Evolutionary conservation across 2,797 vertebrate species (phyloP), one percentile per base, ranked within the genome.

Genomic region (Bradypodion pumilum): DNA sequence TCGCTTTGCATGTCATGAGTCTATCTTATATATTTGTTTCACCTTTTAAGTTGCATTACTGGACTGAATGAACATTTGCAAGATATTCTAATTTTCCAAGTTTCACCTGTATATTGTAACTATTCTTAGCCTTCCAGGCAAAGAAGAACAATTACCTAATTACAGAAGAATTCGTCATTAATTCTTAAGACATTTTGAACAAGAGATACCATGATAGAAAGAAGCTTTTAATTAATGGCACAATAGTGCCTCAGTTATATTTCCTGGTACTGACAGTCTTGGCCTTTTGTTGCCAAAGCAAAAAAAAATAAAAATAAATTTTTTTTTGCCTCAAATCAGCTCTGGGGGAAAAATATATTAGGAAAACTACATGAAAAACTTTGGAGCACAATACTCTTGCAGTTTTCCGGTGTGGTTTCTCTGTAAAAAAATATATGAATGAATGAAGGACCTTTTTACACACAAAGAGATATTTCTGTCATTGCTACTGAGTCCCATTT

Each of bases 221-320:
- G 16, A 73, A 77, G 40, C 68, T 84, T 83, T 62, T 68, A 84
- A 84, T n/a, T 78, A 15, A 84, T 60, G n/a, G 40, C 56, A 46
- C 37, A 19, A 35, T 29, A 16, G 5, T 1, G 46, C 40, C 16
- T 12, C 42, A 65, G n/a, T 12, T 35, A 7, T 32, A 6, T 7
- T 70, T n/a, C 8, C 74, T 23, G 40, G 16, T 68, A 6, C 49
- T 2, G 13, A 74, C 5, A 66, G 35, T 35, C 35, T 56, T 68
- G 3, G 6, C 3, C 2, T 52, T 74, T 74, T 49, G 23, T 56
- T 68, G 16, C 2, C 15, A 49, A 15, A 25, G 13, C 42, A 25
- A 46, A n/a, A 25, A 46, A n/a, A n/a, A 32, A 66, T 13, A 32
- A 75, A 75, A 75, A 52, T n/a, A n/a, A n/a, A n/a, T n/a, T n/a